These are phyloP conservation scores for Eulemur coronatus DNA, from an alignment of 2,797 vertebrate species.

Conservation along the genomic window DNA sequence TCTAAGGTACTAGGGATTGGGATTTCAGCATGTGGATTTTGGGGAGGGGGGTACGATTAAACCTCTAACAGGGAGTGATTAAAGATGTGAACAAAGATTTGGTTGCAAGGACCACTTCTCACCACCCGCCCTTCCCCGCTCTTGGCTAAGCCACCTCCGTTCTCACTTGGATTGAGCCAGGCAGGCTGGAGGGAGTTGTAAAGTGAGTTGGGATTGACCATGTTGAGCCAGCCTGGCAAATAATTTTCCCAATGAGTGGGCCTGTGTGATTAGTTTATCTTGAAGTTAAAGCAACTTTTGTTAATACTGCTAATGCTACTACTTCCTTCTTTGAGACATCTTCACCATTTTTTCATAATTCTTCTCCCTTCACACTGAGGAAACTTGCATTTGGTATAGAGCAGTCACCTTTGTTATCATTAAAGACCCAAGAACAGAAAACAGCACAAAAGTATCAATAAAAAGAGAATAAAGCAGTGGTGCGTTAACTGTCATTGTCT, in stretches of 20 bases:
- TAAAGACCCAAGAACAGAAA: not conserved
- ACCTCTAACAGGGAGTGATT: no score
- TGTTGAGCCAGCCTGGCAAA: not conserved
- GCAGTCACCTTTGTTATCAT: not conserved
- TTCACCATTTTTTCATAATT: not conserved
- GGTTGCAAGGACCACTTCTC: not conserved
- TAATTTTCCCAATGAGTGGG: accelerated
- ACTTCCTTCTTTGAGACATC: not conserved
- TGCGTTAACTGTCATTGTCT: no score
- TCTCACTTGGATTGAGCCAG: not conserved
- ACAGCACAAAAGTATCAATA: not conserved
- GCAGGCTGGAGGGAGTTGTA: not conserved
- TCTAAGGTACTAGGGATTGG: not conserved
- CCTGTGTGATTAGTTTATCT: not conserved
- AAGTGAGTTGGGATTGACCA: not conserved
- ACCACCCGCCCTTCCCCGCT: not conserved
- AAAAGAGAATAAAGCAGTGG: not conserved
- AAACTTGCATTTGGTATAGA: not conserved
- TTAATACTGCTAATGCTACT: accelerated
- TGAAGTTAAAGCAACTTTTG: not conserved
- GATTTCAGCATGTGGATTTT: not conserved
- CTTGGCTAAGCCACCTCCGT: not conserved
- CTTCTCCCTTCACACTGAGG: not conserved
- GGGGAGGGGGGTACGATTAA: not conserved
- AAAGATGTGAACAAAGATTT: not conserved